phyloP scores from a whole-genome alignment of 2,797 vertebrate species.

The Spinus olivaceus region DNA sequence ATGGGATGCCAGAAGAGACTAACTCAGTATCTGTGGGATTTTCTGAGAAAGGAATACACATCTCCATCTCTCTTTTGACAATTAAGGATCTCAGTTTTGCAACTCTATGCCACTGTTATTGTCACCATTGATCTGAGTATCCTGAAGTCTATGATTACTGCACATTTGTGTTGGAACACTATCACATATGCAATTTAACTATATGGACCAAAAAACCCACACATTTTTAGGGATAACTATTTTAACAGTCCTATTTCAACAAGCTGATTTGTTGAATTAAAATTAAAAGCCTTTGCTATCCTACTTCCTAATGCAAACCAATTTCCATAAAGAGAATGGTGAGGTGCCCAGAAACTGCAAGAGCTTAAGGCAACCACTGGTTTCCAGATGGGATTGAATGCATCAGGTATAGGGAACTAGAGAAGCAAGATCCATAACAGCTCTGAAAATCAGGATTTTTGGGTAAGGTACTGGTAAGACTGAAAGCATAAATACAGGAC shows the following conservation, averaged over 20 bases:
- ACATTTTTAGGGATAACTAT: not conserved
- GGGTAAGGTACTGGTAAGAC: not conserved
- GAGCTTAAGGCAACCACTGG: not conserved
- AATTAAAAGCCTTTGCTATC: not conserved
- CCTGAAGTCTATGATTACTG: not conserved
- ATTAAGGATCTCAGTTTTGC: not conserved
- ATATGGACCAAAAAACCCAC: not conserved
- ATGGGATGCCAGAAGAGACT: not conserved
- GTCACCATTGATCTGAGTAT: not conserved
- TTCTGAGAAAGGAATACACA: not conserved
- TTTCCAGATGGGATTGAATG: not conserved
- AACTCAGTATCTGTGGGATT: not conserved
- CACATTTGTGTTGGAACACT: not conserved
- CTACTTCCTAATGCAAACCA: not conserved
- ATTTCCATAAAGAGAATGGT: not conserved
- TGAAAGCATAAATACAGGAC: not conserved
- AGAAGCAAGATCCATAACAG: not conserved
- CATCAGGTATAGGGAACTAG: not conserved
- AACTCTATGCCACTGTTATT: not conserved
- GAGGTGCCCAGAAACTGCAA: not conserved
- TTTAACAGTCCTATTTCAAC: not conserved
- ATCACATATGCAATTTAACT: not conserved
- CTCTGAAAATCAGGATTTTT: not conserved
- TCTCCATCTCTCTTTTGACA: not conserved
- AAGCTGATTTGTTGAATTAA: not conserved